These are phyloP conservation scores for Epinephelus moara DNA, from an alignment of 2,113 vertebrate genomes.

Conservation along the genomic window DNA sequence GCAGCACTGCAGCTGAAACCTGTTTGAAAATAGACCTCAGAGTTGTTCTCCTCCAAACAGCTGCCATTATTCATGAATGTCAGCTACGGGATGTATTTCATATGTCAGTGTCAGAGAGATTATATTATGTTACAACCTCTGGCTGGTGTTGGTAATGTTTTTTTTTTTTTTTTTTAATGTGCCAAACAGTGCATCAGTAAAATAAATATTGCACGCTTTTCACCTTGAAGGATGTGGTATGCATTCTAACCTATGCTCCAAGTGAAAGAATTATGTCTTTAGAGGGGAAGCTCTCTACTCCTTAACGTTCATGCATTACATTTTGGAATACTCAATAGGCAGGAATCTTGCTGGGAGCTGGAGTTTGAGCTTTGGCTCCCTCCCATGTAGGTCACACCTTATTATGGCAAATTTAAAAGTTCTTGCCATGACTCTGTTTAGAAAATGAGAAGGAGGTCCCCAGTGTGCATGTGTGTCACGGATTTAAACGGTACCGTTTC, in stretches of 20 bases:
- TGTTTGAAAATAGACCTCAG: conserved; percentile 75
- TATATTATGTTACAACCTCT: conserved; percentile 74
- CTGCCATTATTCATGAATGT: conserved; percentile 80
- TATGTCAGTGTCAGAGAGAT: conserved; percentile 78
- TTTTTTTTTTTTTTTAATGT: conserved; percentile 46
- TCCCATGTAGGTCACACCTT: conserved; percentile 81
- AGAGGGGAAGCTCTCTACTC: conserved; percentile 55
- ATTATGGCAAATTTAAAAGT: conserved; percentile 74
- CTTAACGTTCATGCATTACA: conserved; percentile 63
- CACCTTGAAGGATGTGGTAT: conserved; percentile 72
- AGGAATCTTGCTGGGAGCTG: conserved; percentile 68
- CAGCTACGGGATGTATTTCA: conserved; percentile 73
- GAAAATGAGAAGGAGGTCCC: conserved; percentile 72
- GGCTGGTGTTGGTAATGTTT: conserved; percentile 54
- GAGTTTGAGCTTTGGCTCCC: conserved; percentile 62
- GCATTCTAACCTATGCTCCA: conserved; percentile 66
- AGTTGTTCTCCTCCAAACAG: conserved; percentile 71
- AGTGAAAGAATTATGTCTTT: conserved; percentile 67
- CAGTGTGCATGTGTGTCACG: conserved; percentile 65
- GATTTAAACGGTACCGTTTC: conserved; percentile 69
- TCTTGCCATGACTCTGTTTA: conserved; percentile 70
- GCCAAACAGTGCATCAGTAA: conserved; percentile 67
- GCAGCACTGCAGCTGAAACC: conserved; percentile 61
- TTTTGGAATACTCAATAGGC: conserved; percentile 70
- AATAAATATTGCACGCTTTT: conserved; percentile 77